A percentile compares a stretch with the other conserved stretches of the same genome.
phyloP scores from a whole-genome alignment of 2,113 vertebrate genomes.

The Sylvilagus bachmani region DNA sequence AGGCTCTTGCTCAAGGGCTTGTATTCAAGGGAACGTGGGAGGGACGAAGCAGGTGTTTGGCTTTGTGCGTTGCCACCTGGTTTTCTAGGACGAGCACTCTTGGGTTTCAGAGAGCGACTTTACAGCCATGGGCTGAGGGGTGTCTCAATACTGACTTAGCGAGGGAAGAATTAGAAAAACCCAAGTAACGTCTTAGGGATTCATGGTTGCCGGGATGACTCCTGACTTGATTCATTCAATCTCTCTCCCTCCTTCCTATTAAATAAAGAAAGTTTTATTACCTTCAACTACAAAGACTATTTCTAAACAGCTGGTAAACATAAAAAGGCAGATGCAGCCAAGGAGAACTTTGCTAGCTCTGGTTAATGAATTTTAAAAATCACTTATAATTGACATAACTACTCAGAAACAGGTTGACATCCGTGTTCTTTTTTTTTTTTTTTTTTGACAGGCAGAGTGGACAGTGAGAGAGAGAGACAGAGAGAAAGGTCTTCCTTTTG shows the following conservation, averaged over 20 bases:
- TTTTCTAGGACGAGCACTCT: background rate
- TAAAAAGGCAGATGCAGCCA: background rate
- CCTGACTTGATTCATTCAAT: constrained; percentile 38
- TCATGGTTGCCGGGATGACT: background rate
- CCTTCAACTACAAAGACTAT: constrained; percentile 62
- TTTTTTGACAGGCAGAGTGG: too few relatives aligned
- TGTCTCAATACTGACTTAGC: constrained; percentile 4
- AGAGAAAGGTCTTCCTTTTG: too few relatives aligned
- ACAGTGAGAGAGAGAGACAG: too few relatives aligned
- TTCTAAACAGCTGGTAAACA: constrained; percentile 50
- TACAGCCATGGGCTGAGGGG: background rate
- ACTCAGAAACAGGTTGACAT: constrained; percentile 48
- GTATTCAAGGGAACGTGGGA: background rate
- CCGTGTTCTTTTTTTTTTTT: background rate
- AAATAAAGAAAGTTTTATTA: constrained; percentile 59
- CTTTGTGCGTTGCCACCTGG: fast-evolving
- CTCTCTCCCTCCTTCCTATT: background rate
- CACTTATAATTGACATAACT: constrained; percentile 64
- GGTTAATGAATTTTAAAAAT: constrained; percentile 55
- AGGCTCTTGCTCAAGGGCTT: background rate
- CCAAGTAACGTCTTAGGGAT: background rate
- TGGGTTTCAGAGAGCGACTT: background rate
- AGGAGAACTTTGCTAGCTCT: constrained; percentile 17
- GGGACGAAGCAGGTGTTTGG: background rate
- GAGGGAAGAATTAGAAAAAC: background rate